A percentile compares a stretch with the other conserved stretches of the same genome.
phyloP scores from a whole-genome alignment of 2,797 vertebrate genomes.

The Anguilla obscura region DNA sequence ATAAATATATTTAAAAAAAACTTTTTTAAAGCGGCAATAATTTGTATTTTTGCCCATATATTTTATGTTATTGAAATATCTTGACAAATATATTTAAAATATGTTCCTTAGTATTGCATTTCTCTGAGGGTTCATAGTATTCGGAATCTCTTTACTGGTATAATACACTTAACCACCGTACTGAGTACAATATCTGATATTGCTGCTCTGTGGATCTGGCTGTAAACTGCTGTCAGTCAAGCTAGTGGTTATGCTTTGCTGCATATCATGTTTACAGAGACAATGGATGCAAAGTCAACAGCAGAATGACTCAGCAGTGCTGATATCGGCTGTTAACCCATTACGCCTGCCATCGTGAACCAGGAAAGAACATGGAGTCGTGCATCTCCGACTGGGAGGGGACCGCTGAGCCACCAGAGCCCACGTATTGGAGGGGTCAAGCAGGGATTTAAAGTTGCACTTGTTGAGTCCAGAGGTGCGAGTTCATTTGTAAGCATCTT shows the following conservation, averaged over 20 bases:
- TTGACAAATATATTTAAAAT: too few species aligned
- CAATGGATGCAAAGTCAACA: background rate
- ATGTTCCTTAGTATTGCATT: too few species aligned
- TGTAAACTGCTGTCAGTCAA: background rate
- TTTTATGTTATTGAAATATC: too few species aligned
- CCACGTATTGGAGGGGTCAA: background rate
- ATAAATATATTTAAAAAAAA: too few species aligned
- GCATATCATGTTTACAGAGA: background rate
- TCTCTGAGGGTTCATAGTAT: background rate
- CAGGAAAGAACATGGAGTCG: background rate
- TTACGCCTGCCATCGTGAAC: background rate
- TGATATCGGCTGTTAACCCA: background rate
- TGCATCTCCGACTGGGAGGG: background rate
- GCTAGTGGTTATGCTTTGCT: background rate
- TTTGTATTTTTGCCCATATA: too few species aligned
- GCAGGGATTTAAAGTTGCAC: background rate
- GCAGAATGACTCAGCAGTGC: background rate
- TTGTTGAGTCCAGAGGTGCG: background rate
- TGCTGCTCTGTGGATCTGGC: background rate
- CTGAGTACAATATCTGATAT: background rate
- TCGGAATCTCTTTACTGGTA: background rate
- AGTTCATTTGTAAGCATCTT: slow-evolving; percentile 10
- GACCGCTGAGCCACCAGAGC: background rate
- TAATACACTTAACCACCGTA: background rate
- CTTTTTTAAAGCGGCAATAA: too few species aligned